Evolutionary conservation across 1,140 invertebrate genomes (phyloP).

Genomic region (Centruroides sculpturatus): DNA sequence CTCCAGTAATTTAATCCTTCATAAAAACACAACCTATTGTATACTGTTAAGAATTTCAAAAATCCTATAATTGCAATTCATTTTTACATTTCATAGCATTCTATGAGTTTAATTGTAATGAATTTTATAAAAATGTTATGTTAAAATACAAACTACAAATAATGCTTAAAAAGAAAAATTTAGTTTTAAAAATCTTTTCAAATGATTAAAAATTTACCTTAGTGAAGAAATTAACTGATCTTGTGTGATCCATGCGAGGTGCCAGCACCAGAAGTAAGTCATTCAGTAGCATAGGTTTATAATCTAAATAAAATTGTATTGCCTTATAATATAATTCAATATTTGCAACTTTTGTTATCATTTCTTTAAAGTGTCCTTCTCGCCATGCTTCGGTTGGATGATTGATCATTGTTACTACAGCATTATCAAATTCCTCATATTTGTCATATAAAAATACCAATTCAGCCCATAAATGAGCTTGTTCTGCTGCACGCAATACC

Average conservation of each 20-base stretch:
- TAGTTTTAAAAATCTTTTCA: no score
- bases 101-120: no score
- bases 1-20: no score
- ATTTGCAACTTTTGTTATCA: constrained; percentile 97
- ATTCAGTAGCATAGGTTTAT: constrained; percentile 90
- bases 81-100: no score
- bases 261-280: constrained; percentile 91
- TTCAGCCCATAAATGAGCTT: constrained; percentile 97
- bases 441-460: constrained; percentile 99
- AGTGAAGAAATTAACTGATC: constrained; percentile 52
- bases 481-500: constrained; percentile 91
- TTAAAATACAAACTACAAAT: no score
- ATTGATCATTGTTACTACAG: constrained; percentile 96
- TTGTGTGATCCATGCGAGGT: constrained; percentile 95
- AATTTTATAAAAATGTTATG: no score
- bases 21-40: no score
- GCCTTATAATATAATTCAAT: constrained; percentile 99
- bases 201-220: constrained; percentile 33
- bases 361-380: constrained; percentile 98
- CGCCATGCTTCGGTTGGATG: constrained; percentile 99
- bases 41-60: no score
- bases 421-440: constrained; percentile 99
- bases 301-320: constrained; percentile 98
- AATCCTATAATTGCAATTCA: no score
- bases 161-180: no score